Base-by-base conservation (phyloP, 2,888 invertebrate species). In the Pantelozetes paolii region DNA sequence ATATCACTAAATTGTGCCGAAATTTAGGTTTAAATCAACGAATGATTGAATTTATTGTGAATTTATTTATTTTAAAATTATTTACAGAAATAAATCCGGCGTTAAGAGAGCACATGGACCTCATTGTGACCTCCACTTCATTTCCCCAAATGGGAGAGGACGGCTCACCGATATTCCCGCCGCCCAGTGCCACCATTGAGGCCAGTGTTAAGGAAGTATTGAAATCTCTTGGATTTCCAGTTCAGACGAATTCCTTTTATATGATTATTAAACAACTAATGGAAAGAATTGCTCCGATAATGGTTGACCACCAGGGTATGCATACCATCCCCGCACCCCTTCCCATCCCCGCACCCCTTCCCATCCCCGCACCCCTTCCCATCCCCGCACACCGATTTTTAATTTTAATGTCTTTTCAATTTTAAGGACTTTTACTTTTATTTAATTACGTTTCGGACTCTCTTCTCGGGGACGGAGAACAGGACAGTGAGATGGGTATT, bases 241-340 rank as follows among this genome's bases (percentile, higher is more conserved):
- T 94, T 2, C 94, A 94, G 90, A 94, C 94, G 1, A 95, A 96
- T 83, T 84, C 94, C 45, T 93, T 96, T 82, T 96, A 96, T 84
- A 94, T 94, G 82, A 94, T 94, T 0, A 91, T 97, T 54, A 97
- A 97, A 85, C 93, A 93, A 88, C 83, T 98, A 67, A 84, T 98
- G 74, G 97, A 97, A 83, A 87, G 97, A 75, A 91, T 95, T 18
- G 95, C 95, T 77, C 95, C 94, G 0, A 94, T 98, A 6, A 93
- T 97, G 91, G 91, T 98, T 15, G 98, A 98, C 82, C 89, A 89
- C 79, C 90, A 90, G 77, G 90, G 95, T 32, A 73, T 32, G 54
- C 26, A 48, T 18, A 30, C 32, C 15, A 5, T 50, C 6, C 50
- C 20, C 3, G 18, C 15, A 18, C 20, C 15, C 36, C 36, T 8